Evolutionary conservation across 2,888 invertebrate genomes (phyloP), one percentile per base, ranked within the genome.

Genomic region (Drosophila mayaguana): DNA sequence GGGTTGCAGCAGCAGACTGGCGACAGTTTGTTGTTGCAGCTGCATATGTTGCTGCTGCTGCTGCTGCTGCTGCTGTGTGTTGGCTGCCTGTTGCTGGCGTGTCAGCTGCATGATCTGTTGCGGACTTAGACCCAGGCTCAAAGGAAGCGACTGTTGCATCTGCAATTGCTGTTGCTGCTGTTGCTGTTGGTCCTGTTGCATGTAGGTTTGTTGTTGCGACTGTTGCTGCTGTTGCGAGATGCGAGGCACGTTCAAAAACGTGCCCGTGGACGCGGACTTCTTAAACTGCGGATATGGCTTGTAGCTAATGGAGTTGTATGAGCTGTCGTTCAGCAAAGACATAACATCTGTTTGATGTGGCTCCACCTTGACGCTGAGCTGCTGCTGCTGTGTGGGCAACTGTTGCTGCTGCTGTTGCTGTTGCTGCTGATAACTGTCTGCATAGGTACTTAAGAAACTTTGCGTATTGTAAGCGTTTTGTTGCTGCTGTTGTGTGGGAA

Each of bases 281-380:
- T 92, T 92, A 48, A 92, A 91, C 66, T 80, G 91, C 50, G 90
- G 90, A 83, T 92, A 93, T 18, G 92, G 91, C 63, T 91, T 92
- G 61, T 91, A 92, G 38, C 91, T 82, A 14, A 78, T 71, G 16
- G 75, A 69, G 56, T 70, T 85, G 64, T 80, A 83, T 40, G 72
- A 61, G 25, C 61, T 54, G 46, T 90, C 91, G 22, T 60, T 80
- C 8, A 91, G 83, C 69, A 91, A 77, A 0, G 92, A 84, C 48
- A 92, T 38, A 25, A 92, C 86, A 54, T 92, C 92, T 8, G 88
- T 25, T 46, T 85, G 83, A 46, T 81, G 77, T 20, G 89, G 83
- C 34, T 92, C 92, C 22, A 91, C 89, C 72, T 92, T 92, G 3
- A 92, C 91, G 65, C 81, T 91, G 14, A 89, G 88, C 57, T 87